phyloP scores from a whole-genome alignment of 2,888 invertebrate genomes.

The Selenia dentaria region DNA sequence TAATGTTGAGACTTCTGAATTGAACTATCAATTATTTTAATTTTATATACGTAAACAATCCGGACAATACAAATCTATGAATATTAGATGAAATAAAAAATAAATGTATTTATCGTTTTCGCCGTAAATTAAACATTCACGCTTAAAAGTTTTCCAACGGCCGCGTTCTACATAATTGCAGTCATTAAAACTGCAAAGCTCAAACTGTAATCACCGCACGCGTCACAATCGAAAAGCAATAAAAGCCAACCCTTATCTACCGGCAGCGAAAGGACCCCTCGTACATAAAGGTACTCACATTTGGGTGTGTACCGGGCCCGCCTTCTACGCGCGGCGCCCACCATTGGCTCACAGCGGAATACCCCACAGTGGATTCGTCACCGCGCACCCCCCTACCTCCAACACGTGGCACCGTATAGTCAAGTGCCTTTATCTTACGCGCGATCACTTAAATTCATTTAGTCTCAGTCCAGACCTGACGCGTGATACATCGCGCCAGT shows the following conservation, averaged over 20 bases:
- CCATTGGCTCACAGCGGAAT: constrained; percentile 59
- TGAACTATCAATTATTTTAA: too few relatives aligned
- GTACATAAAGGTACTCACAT: constrained; percentile 57
- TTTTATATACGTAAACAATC: too few relatives aligned
- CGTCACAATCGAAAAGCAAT: constrained; percentile 38
- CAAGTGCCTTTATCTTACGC: constrained; percentile 78
- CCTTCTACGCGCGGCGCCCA: constrained; percentile 51
- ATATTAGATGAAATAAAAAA: too few relatives aligned
- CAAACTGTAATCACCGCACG: constrained; percentile 21
- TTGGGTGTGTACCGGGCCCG: constrained; percentile 61
- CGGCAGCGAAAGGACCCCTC: constrained; percentile 47
- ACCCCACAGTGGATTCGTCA: constrained; percentile 62
- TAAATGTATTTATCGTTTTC: too few relatives aligned
- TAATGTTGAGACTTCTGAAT: too few relatives aligned
- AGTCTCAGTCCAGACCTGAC: constrained; percentile 77
- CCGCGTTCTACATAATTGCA: neutral
- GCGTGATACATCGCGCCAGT: constrained; percentile 68
- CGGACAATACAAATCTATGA: too few relatives aligned
- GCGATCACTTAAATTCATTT: constrained; percentile 73
- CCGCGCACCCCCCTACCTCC: constrained; percentile 58
- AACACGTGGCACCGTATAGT: constrained; percentile 63
- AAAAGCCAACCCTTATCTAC: constrained; percentile 60
- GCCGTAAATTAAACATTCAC: too few relatives aligned
- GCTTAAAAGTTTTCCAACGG: neutral
- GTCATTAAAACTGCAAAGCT: neutral